Conservation (phyloP, 2,888 invertebrate genomes). For the Seira sanloemensis region DNA sequence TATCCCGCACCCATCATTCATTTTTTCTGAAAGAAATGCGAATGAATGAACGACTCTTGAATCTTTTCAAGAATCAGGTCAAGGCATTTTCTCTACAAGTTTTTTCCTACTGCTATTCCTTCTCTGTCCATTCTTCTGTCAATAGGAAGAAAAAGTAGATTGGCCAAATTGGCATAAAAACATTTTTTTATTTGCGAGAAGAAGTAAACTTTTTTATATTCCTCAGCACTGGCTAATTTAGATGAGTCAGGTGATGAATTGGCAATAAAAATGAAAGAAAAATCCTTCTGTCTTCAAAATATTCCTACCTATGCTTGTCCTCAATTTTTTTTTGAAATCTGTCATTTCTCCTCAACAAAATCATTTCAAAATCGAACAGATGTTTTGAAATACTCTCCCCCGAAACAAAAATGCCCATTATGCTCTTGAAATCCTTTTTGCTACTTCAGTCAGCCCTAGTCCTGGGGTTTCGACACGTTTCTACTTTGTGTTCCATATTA, state of each 20-base stretch:
- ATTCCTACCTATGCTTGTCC: conserved; percentile 34
- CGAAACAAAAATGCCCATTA: neutral
- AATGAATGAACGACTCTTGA: neutral
- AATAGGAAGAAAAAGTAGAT: neutral
- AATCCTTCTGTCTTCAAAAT: neutral
- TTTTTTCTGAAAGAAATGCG: neutral
- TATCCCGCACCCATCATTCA: neutral
- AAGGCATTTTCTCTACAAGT: neutral
- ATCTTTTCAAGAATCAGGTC: neutral
- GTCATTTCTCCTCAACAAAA: conserved; percentile 20
- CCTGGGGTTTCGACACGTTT: neutral
- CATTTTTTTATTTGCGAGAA: neutral
- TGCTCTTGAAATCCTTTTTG: conserved; percentile 24
- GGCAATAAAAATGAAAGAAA: conserved; percentile 11
- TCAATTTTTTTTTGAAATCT: conserved; percentile 27
- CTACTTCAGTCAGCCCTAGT: conserved; percentile 3
- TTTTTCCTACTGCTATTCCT: neutral
- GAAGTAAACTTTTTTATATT: no score
- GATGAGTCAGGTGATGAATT: neutral
- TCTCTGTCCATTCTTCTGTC: neutral
- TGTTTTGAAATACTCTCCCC: conserved; percentile 14
- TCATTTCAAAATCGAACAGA: conserved; percentile 24
- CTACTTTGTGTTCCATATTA: conserved; percentile 42
- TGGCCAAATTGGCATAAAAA: neutral
- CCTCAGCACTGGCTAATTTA: neutral